Conservation (phyloP, 1,140 invertebrate genomes). For the Melanaphis sacchari region DNA sequence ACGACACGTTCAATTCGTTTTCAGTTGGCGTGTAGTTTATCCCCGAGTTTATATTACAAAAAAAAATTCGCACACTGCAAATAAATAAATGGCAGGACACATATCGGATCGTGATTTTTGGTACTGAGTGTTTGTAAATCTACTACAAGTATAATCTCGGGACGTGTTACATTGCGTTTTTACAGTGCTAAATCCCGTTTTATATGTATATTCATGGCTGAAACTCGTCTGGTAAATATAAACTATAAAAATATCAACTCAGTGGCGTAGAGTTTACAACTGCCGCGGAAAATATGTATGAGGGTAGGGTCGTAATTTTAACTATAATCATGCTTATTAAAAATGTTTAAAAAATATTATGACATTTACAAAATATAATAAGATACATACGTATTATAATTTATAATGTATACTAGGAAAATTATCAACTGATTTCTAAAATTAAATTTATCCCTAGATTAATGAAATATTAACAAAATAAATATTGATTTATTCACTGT, state of each 20-base stretch:
- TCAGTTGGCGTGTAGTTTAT: not conserved
- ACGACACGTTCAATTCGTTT: not conserved
- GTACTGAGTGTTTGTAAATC: not conserved
- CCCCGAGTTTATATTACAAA: not conserved
- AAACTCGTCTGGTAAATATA: not conserved
- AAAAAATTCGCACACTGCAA: not conserved
- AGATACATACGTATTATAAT: no score
- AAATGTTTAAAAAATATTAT: not conserved
- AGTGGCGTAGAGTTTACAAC: not conserved
- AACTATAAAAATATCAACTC: not conserved
- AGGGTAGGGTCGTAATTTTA: not conserved
- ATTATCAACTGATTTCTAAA: not conserved
- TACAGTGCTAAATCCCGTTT: not conserved
- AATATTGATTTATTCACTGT: not conserved
- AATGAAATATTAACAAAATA: not conserved
- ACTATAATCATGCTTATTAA: not conserved
- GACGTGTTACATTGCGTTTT: not conserved
- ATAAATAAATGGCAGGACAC: not conserved
- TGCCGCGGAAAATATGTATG: not conserved
- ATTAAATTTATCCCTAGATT: not conserved
- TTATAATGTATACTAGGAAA: not conserved
- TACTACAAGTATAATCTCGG: not conserved
- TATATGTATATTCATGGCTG: not conserved
- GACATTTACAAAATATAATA: not conserved
- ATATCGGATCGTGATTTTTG: not conserved